Percentiles rank a stretch among this genome's conserved stretches.
Conservation (phyloP, 1,140 invertebrate species). For the Heterodera schachtii region DNA sequence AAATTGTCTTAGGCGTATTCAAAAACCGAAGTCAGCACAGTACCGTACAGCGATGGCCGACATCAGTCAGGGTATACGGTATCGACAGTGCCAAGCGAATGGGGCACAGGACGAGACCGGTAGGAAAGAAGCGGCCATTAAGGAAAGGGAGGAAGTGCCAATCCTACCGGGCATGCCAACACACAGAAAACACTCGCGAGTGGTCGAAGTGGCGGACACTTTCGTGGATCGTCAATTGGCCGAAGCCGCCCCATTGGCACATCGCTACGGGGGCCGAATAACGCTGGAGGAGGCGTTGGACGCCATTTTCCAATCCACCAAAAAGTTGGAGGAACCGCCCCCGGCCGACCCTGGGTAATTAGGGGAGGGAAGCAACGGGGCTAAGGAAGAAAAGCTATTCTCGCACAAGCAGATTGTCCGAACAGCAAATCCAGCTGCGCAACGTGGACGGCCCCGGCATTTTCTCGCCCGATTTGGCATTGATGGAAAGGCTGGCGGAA, state of each 20-base stretch:
- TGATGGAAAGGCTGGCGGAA: slow-evolving; percentile 61
- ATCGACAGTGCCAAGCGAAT: slow-evolving; percentile 58
- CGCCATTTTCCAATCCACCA: slow-evolving; percentile 71
- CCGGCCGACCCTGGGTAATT: slow-evolving; percentile 46
- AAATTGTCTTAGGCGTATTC: slow-evolving; percentile 38
- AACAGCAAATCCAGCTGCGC: slow-evolving; percentile 40
- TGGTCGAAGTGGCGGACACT: slow-evolving; percentile 64
- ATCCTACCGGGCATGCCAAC: background rate
- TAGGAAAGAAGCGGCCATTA: background rate
- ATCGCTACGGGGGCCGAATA: slow-evolving; percentile 71
- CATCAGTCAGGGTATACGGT: slow-evolving; percentile 61
- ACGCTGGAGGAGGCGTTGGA: slow-evolving; percentile 89
- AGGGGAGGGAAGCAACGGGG: slow-evolving; percentile 26
- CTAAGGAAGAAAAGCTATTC: background rate
- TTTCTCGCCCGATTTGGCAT: slow-evolving; percentile 56
- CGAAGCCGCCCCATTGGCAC: slow-evolving; percentile 23
- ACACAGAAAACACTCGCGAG: slow-evolving; percentile 45
- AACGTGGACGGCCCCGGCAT: slow-evolving; percentile 62
- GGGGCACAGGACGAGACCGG: slow-evolving; percentile 50
- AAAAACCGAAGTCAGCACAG: slow-evolving; percentile 46
- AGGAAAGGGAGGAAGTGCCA: slow-evolving; percentile 7
- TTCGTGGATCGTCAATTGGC: slow-evolving; percentile 50
- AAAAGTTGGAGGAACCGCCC: slow-evolving; percentile 44
- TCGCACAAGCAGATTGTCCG: slow-evolving; percentile 72
- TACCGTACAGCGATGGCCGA: background rate